A percentile compares a stretch with the other conserved stretches of the same genome.
Conservation (phyloP, 2,113 vertebrate genomes). For the Thunnus maccoyii region DNA sequence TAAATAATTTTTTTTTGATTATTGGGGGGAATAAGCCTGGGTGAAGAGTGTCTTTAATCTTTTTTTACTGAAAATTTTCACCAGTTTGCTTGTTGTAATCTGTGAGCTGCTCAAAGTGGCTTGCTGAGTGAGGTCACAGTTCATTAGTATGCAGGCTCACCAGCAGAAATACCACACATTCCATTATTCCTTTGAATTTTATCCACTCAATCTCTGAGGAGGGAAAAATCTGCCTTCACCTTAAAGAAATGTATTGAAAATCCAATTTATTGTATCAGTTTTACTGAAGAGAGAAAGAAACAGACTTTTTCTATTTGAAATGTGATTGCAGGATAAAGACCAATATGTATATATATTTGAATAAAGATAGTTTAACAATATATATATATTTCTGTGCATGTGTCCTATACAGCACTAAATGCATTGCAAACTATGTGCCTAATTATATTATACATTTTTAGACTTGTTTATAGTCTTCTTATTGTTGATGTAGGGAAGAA, state of each 20-base stretch:
- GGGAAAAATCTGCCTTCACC: constrained; percentile 1
- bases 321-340: neutral
- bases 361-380: too few species aligned
- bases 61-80: constrained; percentile 9
- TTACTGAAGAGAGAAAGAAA: constrained; percentile 4
- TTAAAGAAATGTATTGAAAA: constrained; percentile 27
- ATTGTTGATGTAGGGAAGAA: neutral
- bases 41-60: neutral
- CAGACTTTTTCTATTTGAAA: constrained; percentile 14
- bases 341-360: too few species aligned
- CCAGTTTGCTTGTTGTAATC: constrained; percentile 2
- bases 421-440: too few species aligned
- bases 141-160: constrained; percentile 60
- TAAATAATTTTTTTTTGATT: neutral
- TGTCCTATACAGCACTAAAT: too few species aligned
- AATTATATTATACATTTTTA: too few species aligned
- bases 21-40: neutral
- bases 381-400: too few species aligned
- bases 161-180: constrained; percentile 57
- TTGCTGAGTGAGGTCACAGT: constrained; percentile 41
- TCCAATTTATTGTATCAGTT: constrained; percentile 27
- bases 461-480: too few species aligned
- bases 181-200: constrained; percentile 51
- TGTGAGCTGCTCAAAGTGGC: constrained; percentile 16
- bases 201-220: constrained; percentile 18